Conservation (phyloP, 2,797 vertebrate genomes). For the Gephyroberyx darwinii region DNA sequence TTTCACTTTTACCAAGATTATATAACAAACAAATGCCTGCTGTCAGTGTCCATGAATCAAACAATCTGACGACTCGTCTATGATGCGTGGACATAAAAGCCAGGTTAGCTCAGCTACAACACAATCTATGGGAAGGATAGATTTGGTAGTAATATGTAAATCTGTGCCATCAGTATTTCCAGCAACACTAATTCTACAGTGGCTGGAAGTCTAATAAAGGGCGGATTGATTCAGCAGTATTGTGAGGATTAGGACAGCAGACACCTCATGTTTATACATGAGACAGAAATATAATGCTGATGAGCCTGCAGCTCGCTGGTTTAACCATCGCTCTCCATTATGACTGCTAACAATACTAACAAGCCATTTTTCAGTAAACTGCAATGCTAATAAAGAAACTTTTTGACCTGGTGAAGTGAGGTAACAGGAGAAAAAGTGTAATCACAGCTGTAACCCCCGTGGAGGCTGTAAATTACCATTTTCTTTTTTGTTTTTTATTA, state of each 20-base stretch:
- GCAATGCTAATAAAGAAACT: conserved; percentile 24
- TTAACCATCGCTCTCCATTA: conserved; percentile 51
- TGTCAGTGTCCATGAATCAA: conserved; percentile 9
- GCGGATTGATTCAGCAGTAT: conserved; percentile 67
- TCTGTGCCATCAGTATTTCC: conserved; percentile 61
- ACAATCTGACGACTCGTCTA: conserved; percentile 14
- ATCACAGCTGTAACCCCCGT: conserved; percentile 7
- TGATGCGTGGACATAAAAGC: no score
- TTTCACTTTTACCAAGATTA: conserved; percentile 18
- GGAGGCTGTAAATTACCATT: neutral
- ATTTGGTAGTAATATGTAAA: conserved; percentile 65
- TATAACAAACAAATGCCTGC: conserved; percentile 10
- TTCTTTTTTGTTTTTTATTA: neutral
- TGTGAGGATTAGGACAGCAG: conserved; percentile 67
- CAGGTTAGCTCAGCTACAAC: conserved; percentile 35
- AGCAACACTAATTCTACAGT: conserved; percentile 48
- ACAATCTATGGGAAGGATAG: conserved; percentile 25
- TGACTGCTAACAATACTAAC: conserved; percentile 61
- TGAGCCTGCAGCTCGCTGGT: conserved; percentile 54
- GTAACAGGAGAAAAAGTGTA: neutral
- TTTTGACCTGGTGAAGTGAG: conserved; percentile 5
- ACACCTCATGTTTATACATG: conserved; percentile 76
- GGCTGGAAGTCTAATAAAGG: conserved; percentile 64
- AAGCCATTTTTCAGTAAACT: conserved; percentile 36
- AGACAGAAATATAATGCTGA: conserved; percentile 70